Evolutionary conservation across 2,888 invertebrate species (phyloP).

Genomic region (Aleiodes alternator): DNA sequence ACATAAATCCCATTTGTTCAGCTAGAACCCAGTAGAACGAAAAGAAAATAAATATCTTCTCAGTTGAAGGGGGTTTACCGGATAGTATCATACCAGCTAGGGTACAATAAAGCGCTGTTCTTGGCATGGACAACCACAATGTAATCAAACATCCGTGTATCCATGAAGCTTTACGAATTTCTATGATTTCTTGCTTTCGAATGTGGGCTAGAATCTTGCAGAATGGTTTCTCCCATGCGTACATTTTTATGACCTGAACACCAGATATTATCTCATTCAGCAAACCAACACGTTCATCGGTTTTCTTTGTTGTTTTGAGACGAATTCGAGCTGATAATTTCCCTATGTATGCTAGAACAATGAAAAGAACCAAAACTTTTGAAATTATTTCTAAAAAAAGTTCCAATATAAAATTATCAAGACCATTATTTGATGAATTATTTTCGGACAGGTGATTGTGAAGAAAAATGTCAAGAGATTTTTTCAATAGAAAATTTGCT

Average conservation of each 20-base stretch:
- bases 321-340: conserved; percentile 75
- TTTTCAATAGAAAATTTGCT: too few relatives aligned
- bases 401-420: too few relatives aligned
- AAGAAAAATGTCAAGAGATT: too few relatives aligned
- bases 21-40: conserved; percentile 78
- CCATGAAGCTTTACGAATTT: conserved; percentile 80
- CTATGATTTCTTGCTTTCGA: conserved; percentile 77
- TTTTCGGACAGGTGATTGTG: too few relatives aligned
- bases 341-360: conserved; percentile 81
- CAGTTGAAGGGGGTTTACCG: conserved; percentile 83
- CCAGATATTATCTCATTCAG: conserved; percentile 77
- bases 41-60: conserved; percentile 80
- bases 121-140: conserved; percentile 87
- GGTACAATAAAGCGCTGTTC: conserved; percentile 86
- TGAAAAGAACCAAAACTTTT: background rate
- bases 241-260: conserved; percentile 70
- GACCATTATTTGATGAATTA: too few relatives aligned
- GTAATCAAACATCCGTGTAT: conserved; percentile 84
- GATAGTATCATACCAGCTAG: conserved; percentile 83
- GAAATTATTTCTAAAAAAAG: too few relatives aligned
- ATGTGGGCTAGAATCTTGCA: conserved; percentile 79
- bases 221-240: conserved; percentile 86
- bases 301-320: conserved; percentile 78
- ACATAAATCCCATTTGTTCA: conserved; percentile 79
- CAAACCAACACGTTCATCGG: conserved; percentile 85